Evolutionary conservation across 2,888 invertebrate genomes (phyloP).

Genomic region (Boloria euphrosyne): DNA sequence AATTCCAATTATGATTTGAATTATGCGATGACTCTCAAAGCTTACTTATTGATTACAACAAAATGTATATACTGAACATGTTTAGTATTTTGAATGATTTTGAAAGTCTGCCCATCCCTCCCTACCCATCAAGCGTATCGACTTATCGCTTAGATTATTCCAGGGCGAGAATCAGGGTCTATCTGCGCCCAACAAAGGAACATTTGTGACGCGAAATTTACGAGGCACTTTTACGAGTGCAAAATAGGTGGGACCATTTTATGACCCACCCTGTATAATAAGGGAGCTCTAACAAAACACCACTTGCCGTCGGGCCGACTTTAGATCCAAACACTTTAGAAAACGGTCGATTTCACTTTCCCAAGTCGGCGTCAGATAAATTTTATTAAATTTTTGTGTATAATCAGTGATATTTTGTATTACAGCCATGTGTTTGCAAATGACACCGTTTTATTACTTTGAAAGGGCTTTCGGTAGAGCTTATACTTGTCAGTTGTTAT

Average conservation of each 20-base stretch:
- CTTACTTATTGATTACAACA: no score
- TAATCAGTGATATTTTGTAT: background rate
- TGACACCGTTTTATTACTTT: slow-evolving; percentile 28
- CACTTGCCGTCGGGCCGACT: slow-evolving; percentile 1
- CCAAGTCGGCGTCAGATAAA: background rate
- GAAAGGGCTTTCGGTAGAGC: slow-evolving; percentile 18
- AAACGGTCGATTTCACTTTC: slow-evolving; percentile 16
- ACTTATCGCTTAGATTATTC: slow-evolving; percentile 59
- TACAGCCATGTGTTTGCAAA: no score
- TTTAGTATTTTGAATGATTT: no score
- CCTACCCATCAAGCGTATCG: slow-evolving; percentile 26
- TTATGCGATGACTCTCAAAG: no score
- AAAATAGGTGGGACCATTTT: slow-evolving; percentile 75
- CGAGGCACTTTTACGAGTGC: slow-evolving; percentile 77
- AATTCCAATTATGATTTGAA: no score
- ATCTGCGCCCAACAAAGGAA: slow-evolving; percentile 63
- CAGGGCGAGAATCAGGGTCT: slow-evolving; percentile 43
- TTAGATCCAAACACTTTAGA: slow-evolving; percentile 5
- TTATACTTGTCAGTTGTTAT: slow-evolving; percentile 8
- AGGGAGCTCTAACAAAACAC: slow-evolving; percentile 37
- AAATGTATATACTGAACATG: no score
- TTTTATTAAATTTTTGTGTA: slow-evolving; percentile 15
- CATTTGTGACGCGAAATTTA: slow-evolving; percentile 76
- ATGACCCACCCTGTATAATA: slow-evolving; percentile 69
- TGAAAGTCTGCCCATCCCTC: slow-evolving; percentile 18